Base-by-base conservation (phyloP, 2,888 invertebrate species). In the Celastrina argiolus region DNA sequence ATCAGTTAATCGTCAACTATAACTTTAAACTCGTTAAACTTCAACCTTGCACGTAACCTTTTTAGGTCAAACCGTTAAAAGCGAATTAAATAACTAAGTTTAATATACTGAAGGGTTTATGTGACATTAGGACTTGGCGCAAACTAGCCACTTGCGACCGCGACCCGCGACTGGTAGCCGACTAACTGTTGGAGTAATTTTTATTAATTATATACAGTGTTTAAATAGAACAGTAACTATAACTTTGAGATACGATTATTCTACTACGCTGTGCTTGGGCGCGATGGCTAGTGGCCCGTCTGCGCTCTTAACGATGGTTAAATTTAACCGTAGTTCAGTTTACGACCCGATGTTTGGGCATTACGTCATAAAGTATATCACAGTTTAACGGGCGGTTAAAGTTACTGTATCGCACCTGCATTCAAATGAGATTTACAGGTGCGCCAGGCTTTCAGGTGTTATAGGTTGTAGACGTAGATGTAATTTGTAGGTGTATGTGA, bases 261-360 rank as follows among this genome's bases (percentile, higher is more conserved):
- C n/a, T n/a, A n/a, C n/a, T n/a, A n/a, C n/a, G n/a, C n/a, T n/a
- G n/a, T n/a, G n/a, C 5, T 31, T 7, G 31, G 31, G 7, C 31
- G 31, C 42, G n/a, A n/a, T n/a, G n/a, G 8, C 42, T 7, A 10
- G 45, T 45, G 10, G 18, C 64, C 6, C 45, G 31, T 56, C 63
- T 56, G 42, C 61, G 69, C 66, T 63, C 65, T 64, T 66, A 70
- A 71, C 71, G 72, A 71, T 70, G 71, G 74, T 74, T 76, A 75
- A 75, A 71, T 76, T 74, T 74, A 76, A 76, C 75, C 67, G 70
- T 72, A 76, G 74, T 75, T 72, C 70, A 73, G 71, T 75, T 76
- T 74, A 74, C 71, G 69, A 69, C 70, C 65, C 68, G 67, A 67
- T 71, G 74, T 71, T 73, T 74, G 68, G 71, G 70, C 71, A 70